phyloP scores from a whole-genome alignment of 1,140 invertebrate genomes.

The Littorina saxatilis region DNA sequence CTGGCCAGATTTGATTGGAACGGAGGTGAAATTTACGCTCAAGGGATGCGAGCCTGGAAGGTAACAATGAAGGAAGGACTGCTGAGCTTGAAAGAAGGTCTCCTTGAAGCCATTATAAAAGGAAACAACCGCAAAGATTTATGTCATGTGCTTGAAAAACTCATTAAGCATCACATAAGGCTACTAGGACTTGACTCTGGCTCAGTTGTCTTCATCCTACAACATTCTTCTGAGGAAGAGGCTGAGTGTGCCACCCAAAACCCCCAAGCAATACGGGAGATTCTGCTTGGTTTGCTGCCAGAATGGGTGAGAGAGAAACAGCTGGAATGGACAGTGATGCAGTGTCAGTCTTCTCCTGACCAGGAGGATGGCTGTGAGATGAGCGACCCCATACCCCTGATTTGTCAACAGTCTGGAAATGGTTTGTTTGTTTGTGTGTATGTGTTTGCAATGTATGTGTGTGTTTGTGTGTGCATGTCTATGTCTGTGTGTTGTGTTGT shows the following conservation, averaged over 20 bases:
- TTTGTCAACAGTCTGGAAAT: not conserved
- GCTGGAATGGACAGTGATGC: too few species aligned
- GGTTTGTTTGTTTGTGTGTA: constrained; percentile 11
- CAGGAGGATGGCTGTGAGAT: too few species aligned
- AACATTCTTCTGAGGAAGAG: not conserved
- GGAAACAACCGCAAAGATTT: not conserved
- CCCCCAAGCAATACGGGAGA: not conserved
- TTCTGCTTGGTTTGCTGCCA: not conserved
- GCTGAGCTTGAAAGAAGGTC: not conserved
- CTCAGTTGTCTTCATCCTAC: not conserved
- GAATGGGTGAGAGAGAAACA: not conserved
- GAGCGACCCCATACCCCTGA: not conserved
- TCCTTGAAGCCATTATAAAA: not conserved
- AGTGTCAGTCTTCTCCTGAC: too few species aligned
- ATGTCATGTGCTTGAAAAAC: not conserved
- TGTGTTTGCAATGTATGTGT: not conserved
- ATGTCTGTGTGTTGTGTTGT: not conserved
- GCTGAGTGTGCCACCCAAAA: not conserved
- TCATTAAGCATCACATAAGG: not conserved
- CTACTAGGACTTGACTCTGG: not conserved
- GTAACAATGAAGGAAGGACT: not conserved
- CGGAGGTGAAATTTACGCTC: not conserved
- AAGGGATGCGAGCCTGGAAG: not conserved
- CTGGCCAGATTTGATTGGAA: constrained; percentile 8
- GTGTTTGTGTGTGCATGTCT: constrained; percentile 13